These are phyloP conservation scores for Chelidonichthys spinosus DNA, from an alignment of 2,797 vertebrate genomes.

Conservation along the genomic window DNA sequence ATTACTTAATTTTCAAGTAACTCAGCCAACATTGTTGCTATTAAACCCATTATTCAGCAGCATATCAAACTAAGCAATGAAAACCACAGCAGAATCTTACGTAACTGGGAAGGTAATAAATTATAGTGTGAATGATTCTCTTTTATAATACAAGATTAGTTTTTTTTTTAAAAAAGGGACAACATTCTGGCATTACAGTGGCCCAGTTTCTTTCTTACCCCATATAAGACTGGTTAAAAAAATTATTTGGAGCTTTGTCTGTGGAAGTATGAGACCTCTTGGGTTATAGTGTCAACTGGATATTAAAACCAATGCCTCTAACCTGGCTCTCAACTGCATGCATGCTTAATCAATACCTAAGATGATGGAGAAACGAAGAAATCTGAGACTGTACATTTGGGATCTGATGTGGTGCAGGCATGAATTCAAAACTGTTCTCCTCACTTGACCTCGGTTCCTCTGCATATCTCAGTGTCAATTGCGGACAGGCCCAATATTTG, in stretches of 20 bases:
- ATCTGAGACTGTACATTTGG: background rate
- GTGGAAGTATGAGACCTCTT: constrained; percentile 19
- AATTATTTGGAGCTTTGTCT: constrained; percentile 36
- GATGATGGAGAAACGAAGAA: constrained; percentile 7
- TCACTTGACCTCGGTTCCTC: constrained; percentile 35
- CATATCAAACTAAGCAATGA: background rate
- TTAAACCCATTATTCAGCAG: constrained; percentile 15
- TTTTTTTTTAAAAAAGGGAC: background rate
- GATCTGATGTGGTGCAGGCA: constrained; percentile 13
- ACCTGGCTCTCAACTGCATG: constrained; percentile 11
- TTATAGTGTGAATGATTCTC: too few species aligned
- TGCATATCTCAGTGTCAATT: constrained; percentile 35
- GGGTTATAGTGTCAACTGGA: constrained; percentile 21
- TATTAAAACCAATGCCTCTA: constrained; percentile 23
- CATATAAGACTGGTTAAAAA: constrained; percentile 37
- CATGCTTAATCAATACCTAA: background rate
- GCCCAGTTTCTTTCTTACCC: constrained; percentile 30
- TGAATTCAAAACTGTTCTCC: constrained; percentile 22
- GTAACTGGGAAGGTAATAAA: too few species aligned
- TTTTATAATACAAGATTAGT: too few species aligned
- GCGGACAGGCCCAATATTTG: constrained; percentile 38
- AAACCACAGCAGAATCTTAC: background rate
- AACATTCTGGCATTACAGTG: constrained; percentile 17
- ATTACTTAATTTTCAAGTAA: background rate
- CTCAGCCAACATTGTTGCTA: background rate